Base-by-base conservation (phyloP, 35 echinoderm and acorn worm genomes). In the Chiridota heheva region DNA sequence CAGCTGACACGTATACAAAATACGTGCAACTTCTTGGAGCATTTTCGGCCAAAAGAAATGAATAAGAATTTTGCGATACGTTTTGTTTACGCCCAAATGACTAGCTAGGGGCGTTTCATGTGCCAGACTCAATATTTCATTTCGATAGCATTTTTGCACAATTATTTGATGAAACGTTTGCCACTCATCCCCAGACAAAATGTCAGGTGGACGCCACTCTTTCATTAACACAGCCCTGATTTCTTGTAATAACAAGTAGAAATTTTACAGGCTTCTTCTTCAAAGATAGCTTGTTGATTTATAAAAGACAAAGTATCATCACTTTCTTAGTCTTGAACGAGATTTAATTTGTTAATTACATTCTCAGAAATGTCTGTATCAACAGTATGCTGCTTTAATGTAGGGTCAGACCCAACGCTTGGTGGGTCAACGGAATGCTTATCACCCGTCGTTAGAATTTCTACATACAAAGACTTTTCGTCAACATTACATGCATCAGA, bases 1-100 rank as follows among this genome's bases (percentile, higher is more conserved):
- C 2, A 90, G 27, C 43, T 96, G 92, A 44, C 92, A 81, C 8
- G 58, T 20, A 46, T 84, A 81, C 72, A 77, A 93, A 2, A 72
- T 83, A 5, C 70, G 12, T 8, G 48, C 42, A 5, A 93, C 84
- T 60, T 77, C 84, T 24, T 42, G 46, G 27, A 56, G 64, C 4
- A 85, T 13, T 60, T 32, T 73, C 17, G 83, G 89, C 74, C 82
- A 91, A 41, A 60, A 91, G 36, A 91, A 91, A 42, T 85, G 72
- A 29, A 72, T 13, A 30, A 85, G 42, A 56, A 91, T 80, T 20
- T 67, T 12, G 44, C 69, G 24, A 12, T 85, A 53, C 28, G 81
- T 86, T 81, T 80, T 86, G 36, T n/a, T 80, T 16, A 86, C 67
- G 2, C 89, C 82, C 37, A 86, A 56, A 36, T 91, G 81, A 13